Evolutionary conservation across 2,113 vertebrate species (phyloP).

Genomic region (Macquaria ambigua): DNA sequence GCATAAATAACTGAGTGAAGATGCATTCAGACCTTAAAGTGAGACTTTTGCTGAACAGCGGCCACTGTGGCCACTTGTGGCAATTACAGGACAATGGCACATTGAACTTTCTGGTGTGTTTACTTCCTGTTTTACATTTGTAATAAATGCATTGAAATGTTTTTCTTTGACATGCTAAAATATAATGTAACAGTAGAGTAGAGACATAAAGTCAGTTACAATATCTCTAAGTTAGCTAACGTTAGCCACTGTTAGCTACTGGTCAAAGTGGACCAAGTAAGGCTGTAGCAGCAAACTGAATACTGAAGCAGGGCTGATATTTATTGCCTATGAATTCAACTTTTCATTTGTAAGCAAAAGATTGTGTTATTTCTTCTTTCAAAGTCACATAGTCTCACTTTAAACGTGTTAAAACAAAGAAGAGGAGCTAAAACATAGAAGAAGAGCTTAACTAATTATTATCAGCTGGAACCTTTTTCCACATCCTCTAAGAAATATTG

Average conservation of each 20-base stretch:
- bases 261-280: background rate
- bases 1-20: background rate
- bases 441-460: background rate
- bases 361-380: background rate
- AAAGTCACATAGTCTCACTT: slow-evolving; percentile 43
- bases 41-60: slow-evolving; percentile 20
- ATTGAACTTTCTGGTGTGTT: background rate
- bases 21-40: slow-evolving; percentile 22
- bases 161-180: background rate
- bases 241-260: background rate
- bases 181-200: no score
- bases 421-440: background rate
- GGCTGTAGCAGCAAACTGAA: background rate
- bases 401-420: slow-evolving; percentile 8
- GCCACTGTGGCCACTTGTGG: background rate
- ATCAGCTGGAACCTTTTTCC: slow-evolving; percentile 5
- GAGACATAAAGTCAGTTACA: background rate
- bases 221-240: background rate
- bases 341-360: background rate
- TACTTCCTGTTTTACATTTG: background rate
- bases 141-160: background rate
- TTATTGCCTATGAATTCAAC: background rate
- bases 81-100: background rate
- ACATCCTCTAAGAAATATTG: slow-evolving; percentile 18
- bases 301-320: background rate